Conservation (phyloP, 2,888 invertebrate species). For the Criorhina ranunculi region DNA sequence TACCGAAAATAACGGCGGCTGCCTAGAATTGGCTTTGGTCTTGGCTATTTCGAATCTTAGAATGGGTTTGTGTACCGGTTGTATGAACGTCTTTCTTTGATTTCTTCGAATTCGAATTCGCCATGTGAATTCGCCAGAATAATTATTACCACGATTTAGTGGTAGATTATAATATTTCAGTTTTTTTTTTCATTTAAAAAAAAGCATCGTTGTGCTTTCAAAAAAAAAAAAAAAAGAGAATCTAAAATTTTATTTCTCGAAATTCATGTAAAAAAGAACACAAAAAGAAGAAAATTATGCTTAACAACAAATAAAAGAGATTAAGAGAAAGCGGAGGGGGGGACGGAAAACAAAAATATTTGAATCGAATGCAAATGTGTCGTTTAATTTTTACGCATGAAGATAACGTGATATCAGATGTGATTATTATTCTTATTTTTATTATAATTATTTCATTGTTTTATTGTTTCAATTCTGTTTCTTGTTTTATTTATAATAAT, state of each 20-base stretch:
- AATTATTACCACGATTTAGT: too few species aligned
- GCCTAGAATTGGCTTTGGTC: conserved; percentile 83
- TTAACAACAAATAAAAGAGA: background rate
- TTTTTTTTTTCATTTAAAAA: conserved; percentile 11
- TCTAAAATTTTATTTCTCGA: conserved; percentile 2
- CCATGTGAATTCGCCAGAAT: conserved; percentile 43
- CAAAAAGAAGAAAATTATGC: conserved; percentile 18
- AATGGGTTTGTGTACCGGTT: conserved; percentile 83
- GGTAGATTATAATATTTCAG: conserved; percentile 3
- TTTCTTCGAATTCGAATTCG: conserved; percentile 68
- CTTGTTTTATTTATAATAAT: conserved; percentile 21
- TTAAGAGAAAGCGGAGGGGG: conserved; percentile 16
- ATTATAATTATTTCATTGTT: conserved; percentile 44
- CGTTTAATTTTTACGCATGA: conserved; percentile 58
- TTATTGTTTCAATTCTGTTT: conserved; percentile 41
- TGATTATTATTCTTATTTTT: conserved; percentile 59
- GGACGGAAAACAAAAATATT: too few species aligned
- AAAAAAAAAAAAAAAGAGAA: background rate
- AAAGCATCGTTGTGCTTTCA: conserved; percentile 8
- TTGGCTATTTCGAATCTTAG: conserved; percentile 83
- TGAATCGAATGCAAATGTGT: conserved; percentile 50
- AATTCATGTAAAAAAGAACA: conserved; percentile 23
- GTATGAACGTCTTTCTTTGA: conserved; percentile 78
- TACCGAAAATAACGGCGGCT: conserved; percentile 80
- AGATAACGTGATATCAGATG: conserved; percentile 73